Base-by-base conservation (phyloP, 2,113 vertebrate species). In the Mustela lutreola region DNA sequence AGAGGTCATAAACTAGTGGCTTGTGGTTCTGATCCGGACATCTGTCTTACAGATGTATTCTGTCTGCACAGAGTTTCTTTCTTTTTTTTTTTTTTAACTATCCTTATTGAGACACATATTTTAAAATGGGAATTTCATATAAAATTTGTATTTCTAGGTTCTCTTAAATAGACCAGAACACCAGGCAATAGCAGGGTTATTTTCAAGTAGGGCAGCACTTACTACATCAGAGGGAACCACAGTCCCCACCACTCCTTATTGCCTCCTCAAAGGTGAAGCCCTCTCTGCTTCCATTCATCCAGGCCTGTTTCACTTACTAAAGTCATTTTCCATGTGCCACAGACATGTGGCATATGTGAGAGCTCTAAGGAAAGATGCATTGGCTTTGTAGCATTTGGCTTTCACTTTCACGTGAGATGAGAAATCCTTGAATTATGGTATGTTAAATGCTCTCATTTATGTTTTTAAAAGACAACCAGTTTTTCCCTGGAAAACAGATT, bases 1-100 rank as follows among this genome's bases (percentile, higher is more conserved):
- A 75, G 50, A 95, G 91, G 78, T 48, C 82, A 56, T 0, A 31
- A 21, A 33, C 21, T 7, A 22, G 18, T 33, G 65, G 76, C 56
- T 70, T 33, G 28, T 11, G 78, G 22, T 33, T 90, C 62, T 75
- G 14, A 53, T 24, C n/a, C 8, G 26, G 65, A 78, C 89, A 96
- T 89, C 93, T 96, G 95, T 48, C 21, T 39, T 28, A 19, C 65
- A 95, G 39, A 96, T 93, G 42, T 28, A 22, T 39, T 91, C 12
- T 83, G 53, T 92, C 83, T 82, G 56, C 33, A 71, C n/a, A 5
- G 73, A 39, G 15, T 78, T 84, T 50, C 36, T 93, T 83, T 42
- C 33, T 39, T 42, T 48, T 39, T 11, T 33, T 33, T 73, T 22
- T 48, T 16, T 33, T 73, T 11, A 53, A 53, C 88, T 93, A 48